Conservation (phyloP, 2,797 vertebrate genomes). For the Numenius phaeopus region DNA sequence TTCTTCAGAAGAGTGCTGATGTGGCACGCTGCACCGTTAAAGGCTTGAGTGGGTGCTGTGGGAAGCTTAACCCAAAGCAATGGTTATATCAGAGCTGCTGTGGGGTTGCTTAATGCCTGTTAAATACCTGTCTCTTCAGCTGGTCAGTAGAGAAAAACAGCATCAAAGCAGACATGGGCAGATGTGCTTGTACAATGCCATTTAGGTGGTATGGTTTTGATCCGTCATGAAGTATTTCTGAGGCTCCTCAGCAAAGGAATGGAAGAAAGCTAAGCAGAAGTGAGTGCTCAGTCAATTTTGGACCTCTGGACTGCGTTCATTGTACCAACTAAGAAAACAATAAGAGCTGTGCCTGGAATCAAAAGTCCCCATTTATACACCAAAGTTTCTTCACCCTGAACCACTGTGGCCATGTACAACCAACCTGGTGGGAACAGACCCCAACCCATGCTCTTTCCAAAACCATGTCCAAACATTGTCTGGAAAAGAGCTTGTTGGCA, state of each 20-base stretch:
- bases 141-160: not conserved
- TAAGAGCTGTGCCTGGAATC: accelerated
- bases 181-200: not conserved
- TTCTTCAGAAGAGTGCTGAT: not conserved
- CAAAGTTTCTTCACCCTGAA: not conserved
- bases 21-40: not conserved
- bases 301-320: not conserved
- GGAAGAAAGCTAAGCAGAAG: not conserved
- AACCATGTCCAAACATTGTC: accelerated
- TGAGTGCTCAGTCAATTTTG: not conserved
- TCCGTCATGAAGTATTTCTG: not conserved
- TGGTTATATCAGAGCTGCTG: not conserved
- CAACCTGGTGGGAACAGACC: not conserved
- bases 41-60: not conserved
- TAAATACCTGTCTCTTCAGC: not conserved
- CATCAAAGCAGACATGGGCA: not conserved
- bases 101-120: not conserved
- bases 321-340: not conserved
- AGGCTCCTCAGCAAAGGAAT: not conserved
- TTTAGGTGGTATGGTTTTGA: not conserved
- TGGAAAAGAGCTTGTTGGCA: not conserved
- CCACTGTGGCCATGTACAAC: not conserved
- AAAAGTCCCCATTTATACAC: not conserved
- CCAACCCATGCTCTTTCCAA: not conserved
- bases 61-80: not conserved